Percentiles rank a stretch among this genome's conserved stretches.
Conservation (phyloP, 2,113 vertebrate species). For the Picathartes gymnocephalus region DNA sequence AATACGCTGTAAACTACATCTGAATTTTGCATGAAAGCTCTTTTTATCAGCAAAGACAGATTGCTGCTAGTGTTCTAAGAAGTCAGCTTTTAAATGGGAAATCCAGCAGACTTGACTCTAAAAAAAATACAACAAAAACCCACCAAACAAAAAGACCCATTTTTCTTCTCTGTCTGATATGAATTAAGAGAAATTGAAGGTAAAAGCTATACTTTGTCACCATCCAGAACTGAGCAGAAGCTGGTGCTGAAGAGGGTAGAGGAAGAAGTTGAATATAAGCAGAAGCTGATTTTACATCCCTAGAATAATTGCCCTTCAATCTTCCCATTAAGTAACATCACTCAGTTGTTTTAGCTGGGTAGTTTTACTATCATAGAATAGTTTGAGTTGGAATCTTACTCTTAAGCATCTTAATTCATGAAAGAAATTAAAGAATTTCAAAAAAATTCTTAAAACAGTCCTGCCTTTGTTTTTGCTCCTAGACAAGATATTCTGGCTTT, state of each 20-base stretch:
- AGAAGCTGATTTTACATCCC: background rate
- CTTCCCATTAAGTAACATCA: background rate
- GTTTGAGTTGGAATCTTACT: background rate
- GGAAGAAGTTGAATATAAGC: background rate
- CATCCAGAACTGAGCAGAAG: background rate
- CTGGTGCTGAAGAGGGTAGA: background rate
- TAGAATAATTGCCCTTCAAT: background rate
- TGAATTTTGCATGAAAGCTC: constrained; percentile 48
- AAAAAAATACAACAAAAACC: background rate
- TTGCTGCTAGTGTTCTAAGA: background rate
- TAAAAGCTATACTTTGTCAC: background rate
- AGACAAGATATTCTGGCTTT: background rate
- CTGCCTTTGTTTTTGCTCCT: background rate
- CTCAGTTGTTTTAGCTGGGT: background rate
- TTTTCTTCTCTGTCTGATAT: background rate
- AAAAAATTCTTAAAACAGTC: background rate
- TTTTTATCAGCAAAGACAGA: constrained; percentile 19
- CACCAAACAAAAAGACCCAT: background rate
- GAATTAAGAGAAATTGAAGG: background rate
- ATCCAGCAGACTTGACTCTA: background rate
- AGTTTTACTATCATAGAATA: background rate
- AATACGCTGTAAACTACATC: constrained; percentile 18
- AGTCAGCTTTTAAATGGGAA: constrained; percentile 24
- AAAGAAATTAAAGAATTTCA: background rate
- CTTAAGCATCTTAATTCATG: background rate